Base-by-base conservation (phyloP, 64 coral and sea anemone genomes). In the Astreopora myriophthalma region DNA sequence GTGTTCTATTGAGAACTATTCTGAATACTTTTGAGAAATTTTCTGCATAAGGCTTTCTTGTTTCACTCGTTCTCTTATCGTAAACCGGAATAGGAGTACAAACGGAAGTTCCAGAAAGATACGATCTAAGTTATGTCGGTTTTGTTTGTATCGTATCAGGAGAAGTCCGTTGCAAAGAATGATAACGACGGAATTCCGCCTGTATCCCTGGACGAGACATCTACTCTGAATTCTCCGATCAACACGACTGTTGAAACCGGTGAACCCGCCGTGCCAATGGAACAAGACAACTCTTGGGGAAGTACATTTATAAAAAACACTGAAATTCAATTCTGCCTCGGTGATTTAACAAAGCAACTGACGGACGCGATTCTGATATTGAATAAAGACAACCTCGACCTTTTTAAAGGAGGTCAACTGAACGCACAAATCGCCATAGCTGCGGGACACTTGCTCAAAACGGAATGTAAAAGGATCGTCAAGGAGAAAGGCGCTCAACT, bases 231-330 rank as follows among this genome's bases (percentile, higher is more conserved):
- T 25, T 25, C 40, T 26, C 40, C 38, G 19, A 74, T 20, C 71
- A 74, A 8, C 14, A 7, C 34, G 14, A 5, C 12, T 19, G 1
- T 34, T 6, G 20, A 38, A 74, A 11, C 22, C 35, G 22, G 7
- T 19, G 62, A 66, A 26, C n/a, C n/a, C n/a, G 17, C 22, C 6
- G 62, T 5, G 0, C 62, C 23, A 66, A 16, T 31, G 10, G 74
- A 48, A 11, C 11, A 37, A 57, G 44, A 22, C 1, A 28, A 31
- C 6, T 34, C 16, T 26, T 9, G 17, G 5, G 27, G 22, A 32
- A 32, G 76, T 13, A 80, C 30, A 17, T 61, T 26, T 14, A 80
- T 80, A 1, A 52, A 80, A 60, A 61, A 80, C 76, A 80, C 76
- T 0, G 27, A 60, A 13, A 80, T 80, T 13, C 17, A 26, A 8